Percentiles rank a stretch among this genome's conserved stretches.
Evolutionary conservation across 2,888 invertebrate species (phyloP).

Genomic region (Monoplex corrugatus): DNA sequence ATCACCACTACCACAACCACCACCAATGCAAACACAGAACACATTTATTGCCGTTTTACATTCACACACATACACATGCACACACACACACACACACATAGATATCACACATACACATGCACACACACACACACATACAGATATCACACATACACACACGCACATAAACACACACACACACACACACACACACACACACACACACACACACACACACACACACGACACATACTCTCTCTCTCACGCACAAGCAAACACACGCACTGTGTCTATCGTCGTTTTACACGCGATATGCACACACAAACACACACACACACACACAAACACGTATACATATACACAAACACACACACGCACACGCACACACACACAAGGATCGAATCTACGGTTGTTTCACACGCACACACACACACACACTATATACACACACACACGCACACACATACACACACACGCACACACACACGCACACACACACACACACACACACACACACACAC

Average conservation of each 20-base stretch:
- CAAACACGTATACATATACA: neutral
- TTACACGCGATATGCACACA: too few species aligned
- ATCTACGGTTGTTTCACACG: too few species aligned
- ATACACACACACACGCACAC: neutral
- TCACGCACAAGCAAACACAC: too few species aligned
- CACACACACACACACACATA: neutral
- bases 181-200: too few species aligned
- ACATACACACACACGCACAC: neutral
- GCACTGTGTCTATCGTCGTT: too few species aligned
- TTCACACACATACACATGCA: neutral
- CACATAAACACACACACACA: neutral
- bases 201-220: too few species aligned
- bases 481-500: neutral
- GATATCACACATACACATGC: too few species aligned
- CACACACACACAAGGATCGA: neutral
- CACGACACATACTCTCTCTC: too few species aligned
- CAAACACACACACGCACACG: neutral
- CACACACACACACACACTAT: too few species aligned
- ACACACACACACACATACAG: neutral
- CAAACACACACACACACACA: neutral
- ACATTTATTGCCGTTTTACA: too few species aligned
- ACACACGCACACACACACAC: neutral
- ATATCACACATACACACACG: neutral
- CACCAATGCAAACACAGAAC: too few species aligned
- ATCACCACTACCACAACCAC: too few species aligned